These are phyloP conservation scores for Leptestheria dahalacensis DNA, from an alignment of 1,140 invertebrate species.

Conservation along the genomic window DNA sequence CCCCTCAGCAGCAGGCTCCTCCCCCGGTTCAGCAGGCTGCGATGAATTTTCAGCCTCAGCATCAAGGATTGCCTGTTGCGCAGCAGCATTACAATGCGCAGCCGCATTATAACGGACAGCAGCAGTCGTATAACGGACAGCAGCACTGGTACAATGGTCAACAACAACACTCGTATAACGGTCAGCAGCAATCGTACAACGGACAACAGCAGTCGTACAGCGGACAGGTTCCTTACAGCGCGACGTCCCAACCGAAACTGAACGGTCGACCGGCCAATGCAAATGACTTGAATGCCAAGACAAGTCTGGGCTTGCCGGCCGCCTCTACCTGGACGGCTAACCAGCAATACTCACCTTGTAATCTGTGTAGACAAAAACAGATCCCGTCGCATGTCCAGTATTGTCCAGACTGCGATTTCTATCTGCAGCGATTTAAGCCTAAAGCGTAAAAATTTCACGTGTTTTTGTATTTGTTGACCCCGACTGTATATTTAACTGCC, in stretches of 20 bases:
- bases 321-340: constrained; percentile 12
- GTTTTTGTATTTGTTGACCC: no score
- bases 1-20: neutral
- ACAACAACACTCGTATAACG: neutral
- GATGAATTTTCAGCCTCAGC: constrained; percentile 7
- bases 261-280: neutral
- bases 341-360: constrained; percentile 38
- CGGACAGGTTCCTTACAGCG: neutral
- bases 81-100: constrained; percentile 7
- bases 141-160: neutral
- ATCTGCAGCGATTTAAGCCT: constrained; percentile 60
- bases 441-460: constrained; percentile 15
- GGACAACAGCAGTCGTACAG: neutral
- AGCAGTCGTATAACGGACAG: neutral
- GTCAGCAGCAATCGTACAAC: neutral
- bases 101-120: neutral
- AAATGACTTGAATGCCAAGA: constrained; percentile 18
- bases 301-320: constrained; percentile 5
- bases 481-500: no score
- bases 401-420: constrained; percentile 77
- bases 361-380: constrained; percentile 67
- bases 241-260: neutral
- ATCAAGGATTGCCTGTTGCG: constrained; percentile 20
- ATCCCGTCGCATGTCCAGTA: constrained; percentile 57
- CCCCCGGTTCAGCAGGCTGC: constrained; percentile 4